These are phyloP conservation scores for Chloroclystis v-ata DNA, from an alignment of 2,888 invertebrate genomes.

Conservation along the genomic window DNA sequence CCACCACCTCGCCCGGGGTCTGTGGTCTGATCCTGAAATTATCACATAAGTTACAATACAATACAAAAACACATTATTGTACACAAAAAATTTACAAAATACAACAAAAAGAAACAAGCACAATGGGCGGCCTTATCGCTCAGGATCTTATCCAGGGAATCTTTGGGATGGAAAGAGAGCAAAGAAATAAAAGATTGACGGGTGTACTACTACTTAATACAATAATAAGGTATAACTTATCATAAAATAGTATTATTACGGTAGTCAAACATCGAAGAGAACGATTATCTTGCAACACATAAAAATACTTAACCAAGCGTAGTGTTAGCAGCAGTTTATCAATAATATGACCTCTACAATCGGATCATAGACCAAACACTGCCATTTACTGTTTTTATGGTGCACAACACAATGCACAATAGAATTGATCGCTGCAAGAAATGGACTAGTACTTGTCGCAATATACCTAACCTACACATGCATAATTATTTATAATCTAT, in stretches of 20 bases:
- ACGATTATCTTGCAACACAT: background rate
- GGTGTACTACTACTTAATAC: too few species aligned
- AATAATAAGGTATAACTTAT: too few species aligned
- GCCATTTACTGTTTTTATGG: constrained; percentile 10
- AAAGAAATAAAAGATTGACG: too few species aligned
- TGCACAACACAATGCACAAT: constrained; percentile 26
- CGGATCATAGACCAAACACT: constrained; percentile 17
- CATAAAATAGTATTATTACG: too few species aligned
- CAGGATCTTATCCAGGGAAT: too few species aligned
- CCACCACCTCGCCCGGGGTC: constrained; percentile 93
- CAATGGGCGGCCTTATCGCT: too few species aligned
- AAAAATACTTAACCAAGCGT: too few species aligned
- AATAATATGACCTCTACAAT: constrained; percentile 8
- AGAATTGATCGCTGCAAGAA: constrained; percentile 11
- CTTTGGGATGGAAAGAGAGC: too few species aligned
- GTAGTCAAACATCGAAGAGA: too few species aligned
- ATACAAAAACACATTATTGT: too few species aligned
- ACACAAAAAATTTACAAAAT: too few species aligned
- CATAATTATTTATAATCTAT: background rate
- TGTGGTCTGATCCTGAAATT: constrained; percentile 93
- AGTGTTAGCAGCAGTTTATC: background rate
- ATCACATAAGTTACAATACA: background rate
- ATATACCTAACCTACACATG: background rate
- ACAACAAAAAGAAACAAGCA: too few species aligned
- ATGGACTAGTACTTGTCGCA: background rate